Evolutionary conservation across 92 coral and sea anemone genomes (phyloP).

Genomic region (Parazoanthus atlanticus): DNA sequence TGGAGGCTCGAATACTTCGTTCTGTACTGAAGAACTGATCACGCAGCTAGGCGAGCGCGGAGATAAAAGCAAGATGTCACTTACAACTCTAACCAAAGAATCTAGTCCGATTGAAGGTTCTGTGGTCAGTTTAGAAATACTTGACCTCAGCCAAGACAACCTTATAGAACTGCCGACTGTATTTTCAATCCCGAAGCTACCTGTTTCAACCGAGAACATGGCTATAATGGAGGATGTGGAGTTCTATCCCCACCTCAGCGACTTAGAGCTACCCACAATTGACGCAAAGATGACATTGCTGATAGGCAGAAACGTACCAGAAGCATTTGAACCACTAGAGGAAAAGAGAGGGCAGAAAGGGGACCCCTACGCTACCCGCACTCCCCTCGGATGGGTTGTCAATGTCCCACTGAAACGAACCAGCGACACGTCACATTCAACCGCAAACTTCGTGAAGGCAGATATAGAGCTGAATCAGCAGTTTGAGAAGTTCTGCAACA

Average conservation of each 20-base stretch:
- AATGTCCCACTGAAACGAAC: conserved; percentile 46
- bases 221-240: conserved; percentile 49
- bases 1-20: conserved; percentile 31
- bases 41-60: conserved; percentile 39
- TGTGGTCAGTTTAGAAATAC: conserved; percentile 52
- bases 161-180: conserved; percentile 50
- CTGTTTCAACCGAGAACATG: conserved; percentile 51
- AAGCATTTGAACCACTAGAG: conserved; percentile 53
- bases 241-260: conserved; percentile 49
- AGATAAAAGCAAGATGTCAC: conserved; percentile 47
- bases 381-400: conserved; percentile 56
- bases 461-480: conserved; percentile 38
- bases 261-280: conserved; percentile 34
- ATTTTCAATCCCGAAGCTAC: conserved; percentile 53
- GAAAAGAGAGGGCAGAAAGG: conserved; percentile 26
- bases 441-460: conserved; percentile 49
- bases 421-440: neutral
- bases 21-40: conserved; percentile 58
- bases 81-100: conserved; percentile 58
- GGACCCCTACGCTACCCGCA: conserved; percentile 46
- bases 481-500: conserved; percentile 56
- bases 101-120: conserved; percentile 43
- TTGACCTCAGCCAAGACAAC: conserved; percentile 44
- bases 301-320: conserved; percentile 60
- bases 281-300: conserved; percentile 56